These are phyloP conservation scores for Neoseiulus cucumeris DNA, from an alignment of 1,140 invertebrate genomes.

Conservation along the genomic window DNA sequence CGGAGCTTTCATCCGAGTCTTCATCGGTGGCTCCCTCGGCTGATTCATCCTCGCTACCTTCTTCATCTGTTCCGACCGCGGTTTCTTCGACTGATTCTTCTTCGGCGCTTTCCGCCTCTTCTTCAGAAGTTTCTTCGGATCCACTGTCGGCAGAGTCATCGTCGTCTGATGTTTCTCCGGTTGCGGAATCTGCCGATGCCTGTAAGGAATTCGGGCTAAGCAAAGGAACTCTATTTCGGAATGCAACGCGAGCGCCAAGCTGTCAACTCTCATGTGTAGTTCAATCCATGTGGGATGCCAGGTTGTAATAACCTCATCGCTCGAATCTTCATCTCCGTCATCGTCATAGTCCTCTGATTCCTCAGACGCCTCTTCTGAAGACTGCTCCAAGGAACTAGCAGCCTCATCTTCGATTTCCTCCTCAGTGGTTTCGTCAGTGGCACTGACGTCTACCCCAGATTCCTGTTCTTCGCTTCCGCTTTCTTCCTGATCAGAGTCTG, in stretches of 20 bases:
- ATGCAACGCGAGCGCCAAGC: no score
- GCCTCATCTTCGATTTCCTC: not conserved
- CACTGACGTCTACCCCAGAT: no score
- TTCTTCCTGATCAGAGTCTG: no score
- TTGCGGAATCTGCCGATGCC: no score
- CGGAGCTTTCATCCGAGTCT: not conserved
- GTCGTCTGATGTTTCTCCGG: no score
- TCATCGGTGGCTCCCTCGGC: slow-evolving; percentile 12
- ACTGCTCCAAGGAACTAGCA: not conserved
- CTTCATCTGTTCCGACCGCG: not conserved
- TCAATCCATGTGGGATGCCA: no score
- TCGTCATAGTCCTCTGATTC: not conserved
- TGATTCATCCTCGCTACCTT: not conserved
- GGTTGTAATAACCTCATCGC: not conserved
- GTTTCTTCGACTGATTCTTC: not conserved
- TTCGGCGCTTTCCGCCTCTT: not conserved
- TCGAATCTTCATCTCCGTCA: not conserved
- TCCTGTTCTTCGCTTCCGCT: no score
- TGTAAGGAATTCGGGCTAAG: no score
- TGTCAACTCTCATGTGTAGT: no score
- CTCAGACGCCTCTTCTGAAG: not conserved
- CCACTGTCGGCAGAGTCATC: not conserved
- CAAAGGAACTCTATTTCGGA: no score
- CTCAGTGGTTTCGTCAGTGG: not conserved
- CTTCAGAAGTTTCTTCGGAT: not conserved